phyloP scores from a whole-genome alignment of 2,113 vertebrate species.

The Fregetta grallaria region DNA sequence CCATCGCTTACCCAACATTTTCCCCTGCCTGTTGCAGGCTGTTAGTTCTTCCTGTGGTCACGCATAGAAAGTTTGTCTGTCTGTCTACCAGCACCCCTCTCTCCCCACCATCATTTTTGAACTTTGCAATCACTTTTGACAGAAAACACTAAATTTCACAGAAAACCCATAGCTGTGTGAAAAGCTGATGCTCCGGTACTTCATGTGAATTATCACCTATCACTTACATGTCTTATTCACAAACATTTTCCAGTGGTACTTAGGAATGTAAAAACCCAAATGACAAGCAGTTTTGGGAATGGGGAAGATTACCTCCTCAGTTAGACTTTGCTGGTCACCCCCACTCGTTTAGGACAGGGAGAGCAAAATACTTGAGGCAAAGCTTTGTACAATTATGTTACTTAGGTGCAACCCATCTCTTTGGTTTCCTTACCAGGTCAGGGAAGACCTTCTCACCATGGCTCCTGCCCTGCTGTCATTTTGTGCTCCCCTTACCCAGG shows the following conservation, averaged over 20 bases:
- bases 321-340: not conserved
- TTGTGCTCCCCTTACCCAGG: not conserved
- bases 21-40: not conserved
- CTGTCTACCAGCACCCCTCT: not conserved
- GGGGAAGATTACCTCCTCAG: not conserved
- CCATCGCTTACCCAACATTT: not conserved
- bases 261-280: not conserved
- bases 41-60: not conserved
- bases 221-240: not conserved
- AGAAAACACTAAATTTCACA: not conserved
- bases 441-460: not conserved
- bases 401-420: not conserved
- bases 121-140: not conserved
- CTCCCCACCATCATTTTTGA: not conserved
- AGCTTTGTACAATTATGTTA: not conserved
- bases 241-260: not conserved
- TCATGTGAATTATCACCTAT: not conserved
- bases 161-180: not conserved
- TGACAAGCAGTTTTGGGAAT: not conserved
- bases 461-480: not conserved
- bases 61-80: fast-evolving
- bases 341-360: not conserved
- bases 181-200: not conserved
- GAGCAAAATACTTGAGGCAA: not conserved
- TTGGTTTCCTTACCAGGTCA: not conserved